A percentile compares a stretch with the other conserved stretches of the same genome.
Conservation (phyloP, 2,113 vertebrate species). For the Corvus cornix region DNA sequence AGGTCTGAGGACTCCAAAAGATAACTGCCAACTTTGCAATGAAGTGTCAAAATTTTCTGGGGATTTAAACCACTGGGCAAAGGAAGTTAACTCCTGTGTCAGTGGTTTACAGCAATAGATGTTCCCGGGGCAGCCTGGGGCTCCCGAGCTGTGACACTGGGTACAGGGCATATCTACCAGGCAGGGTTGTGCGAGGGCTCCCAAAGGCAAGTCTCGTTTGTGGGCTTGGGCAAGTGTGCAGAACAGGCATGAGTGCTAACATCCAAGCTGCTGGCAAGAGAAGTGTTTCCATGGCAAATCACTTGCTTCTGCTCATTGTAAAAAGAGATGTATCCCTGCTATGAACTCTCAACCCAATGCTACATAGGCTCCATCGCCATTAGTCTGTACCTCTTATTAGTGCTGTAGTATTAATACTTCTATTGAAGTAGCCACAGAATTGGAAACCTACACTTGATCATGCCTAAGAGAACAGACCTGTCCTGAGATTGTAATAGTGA, state of each 20-base stretch:
- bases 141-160: background rate
- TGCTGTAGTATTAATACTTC: background rate
- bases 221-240: background rate
- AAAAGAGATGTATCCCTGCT: background rate
- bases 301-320: background rate
- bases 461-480: background rate
- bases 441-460: background rate
- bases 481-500: background rate
- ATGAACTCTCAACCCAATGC: background rate
- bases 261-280: background rate
- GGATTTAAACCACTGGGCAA: background rate
- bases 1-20: background rate
- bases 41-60: background rate
- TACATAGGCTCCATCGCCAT: accelerated
- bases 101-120: background rate
- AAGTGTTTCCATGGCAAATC: background rate
- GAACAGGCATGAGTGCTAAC: background rate
- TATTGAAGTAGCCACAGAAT: background rate
- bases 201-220: accelerated
- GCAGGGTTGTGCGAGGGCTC: background rate
- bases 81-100: background rate
- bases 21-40: background rate
- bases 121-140: background rate
- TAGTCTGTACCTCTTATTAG: background rate
- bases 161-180: accelerated